Conservation (phyloP, 1,140 invertebrate genomes). For the Eufriesea mexicana region DNA sequence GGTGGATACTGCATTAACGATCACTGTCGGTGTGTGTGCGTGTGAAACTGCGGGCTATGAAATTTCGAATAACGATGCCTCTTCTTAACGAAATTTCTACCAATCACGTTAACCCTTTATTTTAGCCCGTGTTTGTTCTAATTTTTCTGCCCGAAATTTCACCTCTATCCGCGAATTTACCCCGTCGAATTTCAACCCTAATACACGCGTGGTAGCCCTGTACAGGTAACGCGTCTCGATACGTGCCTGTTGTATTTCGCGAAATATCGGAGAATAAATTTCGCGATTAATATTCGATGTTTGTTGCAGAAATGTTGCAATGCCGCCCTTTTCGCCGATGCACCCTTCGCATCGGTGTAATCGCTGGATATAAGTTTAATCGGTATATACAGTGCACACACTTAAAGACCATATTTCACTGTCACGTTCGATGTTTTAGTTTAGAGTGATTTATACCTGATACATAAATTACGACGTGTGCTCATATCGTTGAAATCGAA, state of each 20-base stretch:
- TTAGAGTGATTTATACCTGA: not conserved
- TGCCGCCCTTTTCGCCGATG: too few relatives aligned
- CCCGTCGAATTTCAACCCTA: too few relatives aligned
- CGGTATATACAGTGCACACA: not conserved
- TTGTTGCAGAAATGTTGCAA: too few relatives aligned
- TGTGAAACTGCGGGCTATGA: not conserved
- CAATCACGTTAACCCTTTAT: conserved; percentile 24
- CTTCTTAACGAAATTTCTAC: conserved; percentile 15
- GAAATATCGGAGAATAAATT: too few relatives aligned
- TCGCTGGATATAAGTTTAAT: too few relatives aligned
- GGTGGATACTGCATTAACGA: conserved; percentile 9
- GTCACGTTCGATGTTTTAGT: not conserved
- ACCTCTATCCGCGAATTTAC: too few relatives aligned
- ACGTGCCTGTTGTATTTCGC: too few relatives aligned
- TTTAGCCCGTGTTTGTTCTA: conserved; percentile 12
- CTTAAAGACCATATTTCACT: not conserved
- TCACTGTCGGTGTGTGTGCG: not conserved
- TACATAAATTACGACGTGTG: not conserved
- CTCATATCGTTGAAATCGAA: too few relatives aligned
- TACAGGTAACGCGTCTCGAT: too few relatives aligned
- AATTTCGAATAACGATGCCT: conserved; percentile 10
- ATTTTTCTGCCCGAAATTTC: not conserved
- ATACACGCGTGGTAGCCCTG: too few relatives aligned
- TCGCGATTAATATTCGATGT: too few relatives aligned
- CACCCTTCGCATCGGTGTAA: too few relatives aligned